phyloP scores from a whole-genome alignment of 2,797 vertebrate species.

The Melanitta fusca region DNA sequence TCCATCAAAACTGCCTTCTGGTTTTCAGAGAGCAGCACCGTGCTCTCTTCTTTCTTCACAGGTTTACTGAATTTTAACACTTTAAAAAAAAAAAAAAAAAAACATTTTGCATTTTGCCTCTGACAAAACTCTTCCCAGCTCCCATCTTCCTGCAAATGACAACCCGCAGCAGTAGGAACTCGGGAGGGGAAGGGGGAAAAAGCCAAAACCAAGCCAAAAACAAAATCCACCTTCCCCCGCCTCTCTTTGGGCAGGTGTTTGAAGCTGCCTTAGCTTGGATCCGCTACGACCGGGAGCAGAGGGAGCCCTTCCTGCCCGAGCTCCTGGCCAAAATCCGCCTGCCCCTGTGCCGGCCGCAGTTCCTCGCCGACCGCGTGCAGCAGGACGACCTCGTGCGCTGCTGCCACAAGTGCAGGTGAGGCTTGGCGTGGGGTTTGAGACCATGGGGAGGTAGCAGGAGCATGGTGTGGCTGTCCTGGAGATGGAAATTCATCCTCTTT shows the following conservation, averaged over 20 bases:
- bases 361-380: slow-evolving; percentile 91
- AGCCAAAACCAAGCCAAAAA: too few relatives aligned
- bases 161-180: not conserved
- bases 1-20: not conserved
- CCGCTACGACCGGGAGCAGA: slow-evolving; percentile 80
- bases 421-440: fast-evolving
- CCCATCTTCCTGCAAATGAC: not conserved
- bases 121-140: not conserved
- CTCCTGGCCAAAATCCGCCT: slow-evolving; percentile 90
- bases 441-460: not conserved
- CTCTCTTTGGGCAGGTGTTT: slow-evolving; percentile 84
- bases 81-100: not conserved
- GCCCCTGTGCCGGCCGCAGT: slow-evolving; percentile 93
- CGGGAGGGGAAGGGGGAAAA: fast-evolving
- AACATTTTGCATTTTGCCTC: not conserved
- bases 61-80: not conserved
- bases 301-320: slow-evolving; percentile 86
- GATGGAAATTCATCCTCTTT: not conserved
- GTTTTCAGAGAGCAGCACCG: not conserved
- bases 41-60: not conserved
- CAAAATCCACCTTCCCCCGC: not conserved
- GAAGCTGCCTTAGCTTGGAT: slow-evolving; percentile 92
- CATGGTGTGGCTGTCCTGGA: not conserved
- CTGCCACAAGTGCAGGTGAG: slow-evolving; percentile 95
- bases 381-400: slow-evolving; percentile 93